Percentiles rank a stretch among this genome's conserved stretches.
Evolutionary conservation across 2,113 vertebrate genomes (phyloP).

Genomic region (Daubentonia madagascariensis): DNA sequence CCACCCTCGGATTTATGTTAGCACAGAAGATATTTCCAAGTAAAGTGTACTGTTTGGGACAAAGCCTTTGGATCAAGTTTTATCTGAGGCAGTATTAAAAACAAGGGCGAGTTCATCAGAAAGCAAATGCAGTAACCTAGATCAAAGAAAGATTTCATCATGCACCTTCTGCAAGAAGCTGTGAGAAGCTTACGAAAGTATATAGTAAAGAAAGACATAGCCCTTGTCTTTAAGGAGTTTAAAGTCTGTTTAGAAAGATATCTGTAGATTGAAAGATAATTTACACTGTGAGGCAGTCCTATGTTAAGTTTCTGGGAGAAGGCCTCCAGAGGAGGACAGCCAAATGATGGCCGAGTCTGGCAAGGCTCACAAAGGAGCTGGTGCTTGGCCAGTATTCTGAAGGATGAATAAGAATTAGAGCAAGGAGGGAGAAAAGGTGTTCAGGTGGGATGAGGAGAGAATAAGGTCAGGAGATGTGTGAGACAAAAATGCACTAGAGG

Average conservation of each 20-base stretch:
- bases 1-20: neutral
- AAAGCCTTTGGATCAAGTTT: slow-evolving; percentile 5
- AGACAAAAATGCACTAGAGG: neutral
- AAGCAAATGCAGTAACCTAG: neutral
- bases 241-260: neutral
- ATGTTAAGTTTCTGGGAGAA: neutral
- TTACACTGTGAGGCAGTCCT: neutral
- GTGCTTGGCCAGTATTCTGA: neutral
- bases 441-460: neutral
- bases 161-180: neutral
- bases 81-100: neutral
- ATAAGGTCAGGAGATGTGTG: neutral
- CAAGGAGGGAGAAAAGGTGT: neutral
- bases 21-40: neutral
- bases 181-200: neutral
- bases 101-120: neutral
- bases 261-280: neutral
- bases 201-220: neutral
- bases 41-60: neutral
- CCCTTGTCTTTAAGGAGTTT: neutral
- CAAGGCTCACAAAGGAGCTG: neutral
- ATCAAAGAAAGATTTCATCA: neutral
- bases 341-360: neutral
- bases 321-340: neutral
- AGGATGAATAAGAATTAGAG: neutral